A percentile compares a stretch with the other conserved stretches of the same genome.
These are phyloP conservation scores for Malacosoma neustria DNA, from an alignment of 2,888 invertebrate genomes.

Conservation along the genomic window DNA sequence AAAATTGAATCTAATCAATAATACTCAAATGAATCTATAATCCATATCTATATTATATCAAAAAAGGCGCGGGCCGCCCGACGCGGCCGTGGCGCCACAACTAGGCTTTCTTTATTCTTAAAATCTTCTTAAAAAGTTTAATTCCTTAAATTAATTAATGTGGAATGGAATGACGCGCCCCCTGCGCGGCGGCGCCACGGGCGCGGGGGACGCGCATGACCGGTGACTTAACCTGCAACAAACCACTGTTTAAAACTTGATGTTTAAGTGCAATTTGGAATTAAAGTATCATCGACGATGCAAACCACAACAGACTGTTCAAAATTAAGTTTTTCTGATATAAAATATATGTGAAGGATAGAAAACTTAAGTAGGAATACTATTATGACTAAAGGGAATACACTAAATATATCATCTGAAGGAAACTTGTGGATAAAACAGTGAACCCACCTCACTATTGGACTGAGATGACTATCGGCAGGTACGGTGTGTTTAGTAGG, in stretches of 20 bases:
- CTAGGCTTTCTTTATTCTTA: constrained; percentile 54
- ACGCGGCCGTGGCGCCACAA: constrained; percentile 43
- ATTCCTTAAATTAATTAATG: constrained; percentile 67
- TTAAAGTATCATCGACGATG: too few relatives aligned
- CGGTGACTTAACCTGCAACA: constrained; percentile 71
- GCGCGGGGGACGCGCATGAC: constrained; percentile 58
- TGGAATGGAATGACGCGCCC: constrained; percentile 73
- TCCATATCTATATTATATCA: constrained; percentile 69
- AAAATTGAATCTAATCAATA: constrained; percentile 65
- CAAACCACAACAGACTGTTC: too few relatives aligned
- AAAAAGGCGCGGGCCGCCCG: constrained; percentile 45
- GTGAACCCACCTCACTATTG: constrained; percentile 58
- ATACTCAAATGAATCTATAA: constrained; percentile 72
- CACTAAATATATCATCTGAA: too few relatives aligned
- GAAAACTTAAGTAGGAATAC: too few relatives aligned
- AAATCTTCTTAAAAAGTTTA: constrained; percentile 66
- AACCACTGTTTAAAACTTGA: too few relatives aligned
- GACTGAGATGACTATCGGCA: constrained; percentile 67
- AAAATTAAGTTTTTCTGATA: too few relatives aligned
- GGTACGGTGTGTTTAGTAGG: constrained; percentile 78
- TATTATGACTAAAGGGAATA: too few relatives aligned
- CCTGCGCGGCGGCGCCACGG: constrained; percentile 47
- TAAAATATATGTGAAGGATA: too few relatives aligned
- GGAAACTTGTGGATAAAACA: too few relatives aligned
- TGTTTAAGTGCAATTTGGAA: too few relatives aligned